phyloP scores from a whole-genome alignment of 2,113 vertebrate genomes.

The Periophthalmus modestus region DNA sequence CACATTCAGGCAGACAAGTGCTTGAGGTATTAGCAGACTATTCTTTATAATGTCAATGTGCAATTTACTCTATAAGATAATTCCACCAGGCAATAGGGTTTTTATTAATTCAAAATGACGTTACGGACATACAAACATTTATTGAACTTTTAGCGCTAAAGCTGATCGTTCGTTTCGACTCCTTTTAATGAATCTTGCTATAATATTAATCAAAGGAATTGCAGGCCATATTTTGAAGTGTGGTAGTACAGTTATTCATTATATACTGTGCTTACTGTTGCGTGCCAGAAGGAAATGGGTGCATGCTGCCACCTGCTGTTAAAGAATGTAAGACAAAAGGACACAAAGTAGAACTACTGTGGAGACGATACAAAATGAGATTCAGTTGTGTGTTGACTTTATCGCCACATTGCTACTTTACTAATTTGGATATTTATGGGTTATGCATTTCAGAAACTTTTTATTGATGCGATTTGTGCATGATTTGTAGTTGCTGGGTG shows the following conservation, averaged over 20 bases:
- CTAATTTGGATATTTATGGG: no score
- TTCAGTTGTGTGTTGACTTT: no score
- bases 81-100: not conserved
- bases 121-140: not conserved
- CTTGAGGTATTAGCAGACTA: not conserved
- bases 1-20: constrained; percentile 13
- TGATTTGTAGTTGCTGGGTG: no score
- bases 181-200: not conserved
- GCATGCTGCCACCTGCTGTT: constrained; percentile 70
- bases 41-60: not conserved
- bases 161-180: not conserved
- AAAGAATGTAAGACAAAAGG: not conserved
- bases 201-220: not conserved
- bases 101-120: not conserved
- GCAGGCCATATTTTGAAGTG: not conserved
- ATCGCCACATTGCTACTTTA: no score
- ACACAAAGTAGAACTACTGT: not conserved
- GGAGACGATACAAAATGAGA: no score
- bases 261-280: not conserved
- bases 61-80: not conserved
- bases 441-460: no score
- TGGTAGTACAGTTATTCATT: not conserved
- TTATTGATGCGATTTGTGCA: no score
- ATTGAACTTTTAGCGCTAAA: not conserved
- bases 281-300: constrained; percentile 19